Percentiles rank a stretch among this genome's conserved stretches.
Evolutionary conservation across 2,888 invertebrate species (phyloP).

Genomic region (Elaeidobius kamerunicus): DNA sequence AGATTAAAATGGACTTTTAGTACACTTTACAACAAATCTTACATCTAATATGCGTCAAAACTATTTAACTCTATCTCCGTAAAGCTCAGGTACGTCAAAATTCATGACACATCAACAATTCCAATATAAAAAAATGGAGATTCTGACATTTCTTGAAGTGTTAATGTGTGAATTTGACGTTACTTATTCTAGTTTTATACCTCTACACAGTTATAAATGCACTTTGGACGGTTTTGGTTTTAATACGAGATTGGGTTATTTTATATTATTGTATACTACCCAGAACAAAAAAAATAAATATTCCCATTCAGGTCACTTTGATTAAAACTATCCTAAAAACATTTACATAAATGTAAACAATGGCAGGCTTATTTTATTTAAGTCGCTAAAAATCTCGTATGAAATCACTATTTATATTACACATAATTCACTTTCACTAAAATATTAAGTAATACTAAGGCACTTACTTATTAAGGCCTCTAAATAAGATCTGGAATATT

Average conservation of each 20-base stretch:
- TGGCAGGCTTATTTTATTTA: no score
- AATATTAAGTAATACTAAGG: slow-evolving; percentile 11
- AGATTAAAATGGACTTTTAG: slow-evolving; percentile 10
- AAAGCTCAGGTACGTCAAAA: slow-evolving; percentile 19
- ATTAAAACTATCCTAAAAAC: no score
- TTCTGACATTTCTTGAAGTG: no score
- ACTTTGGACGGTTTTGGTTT: slow-evolving; percentile 26
- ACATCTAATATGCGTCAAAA: no score
- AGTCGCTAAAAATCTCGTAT: slow-evolving; percentile 17
- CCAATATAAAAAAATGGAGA: no score
- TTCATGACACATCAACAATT: no score
- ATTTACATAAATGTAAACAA: no score
- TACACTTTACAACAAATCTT: slow-evolving; percentile 8
- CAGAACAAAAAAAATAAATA: background rate
- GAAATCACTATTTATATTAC: slow-evolving; percentile 17
- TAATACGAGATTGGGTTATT: slow-evolving; percentile 11
- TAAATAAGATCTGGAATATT: slow-evolving; percentile 13
- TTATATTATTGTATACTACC: no score
- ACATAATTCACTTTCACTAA: background rate
- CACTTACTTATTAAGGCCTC: slow-evolving; percentile 19
- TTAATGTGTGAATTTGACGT: slow-evolving; percentile 15
- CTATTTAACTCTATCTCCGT: no score
- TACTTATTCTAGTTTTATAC: background rate
- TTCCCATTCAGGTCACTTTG: no score
- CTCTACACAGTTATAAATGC: slow-evolving; percentile 2